Conservation (phyloP, 35 echinoderm and acorn worm genomes). For the Ophioderma brevispina region DNA sequence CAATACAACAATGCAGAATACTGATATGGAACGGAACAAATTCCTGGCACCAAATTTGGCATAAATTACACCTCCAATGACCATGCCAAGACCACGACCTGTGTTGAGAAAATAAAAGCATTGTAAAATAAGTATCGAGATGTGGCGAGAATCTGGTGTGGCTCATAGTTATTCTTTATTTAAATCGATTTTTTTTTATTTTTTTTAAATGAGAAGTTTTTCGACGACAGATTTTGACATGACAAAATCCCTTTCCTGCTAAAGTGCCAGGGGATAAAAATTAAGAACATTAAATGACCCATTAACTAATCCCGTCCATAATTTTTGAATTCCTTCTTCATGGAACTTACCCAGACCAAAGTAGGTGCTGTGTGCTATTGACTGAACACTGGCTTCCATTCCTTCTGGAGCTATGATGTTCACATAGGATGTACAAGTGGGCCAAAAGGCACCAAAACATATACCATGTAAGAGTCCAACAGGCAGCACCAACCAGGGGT, state of each 20-base stretch:
- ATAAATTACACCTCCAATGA: slow-evolving; percentile 26
- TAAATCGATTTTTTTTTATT: too few relatives aligned
- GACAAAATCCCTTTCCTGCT: too few relatives aligned
- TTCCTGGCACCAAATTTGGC: slow-evolving; percentile 1
- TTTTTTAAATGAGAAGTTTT: too few relatives aligned
- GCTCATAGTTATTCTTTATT: too few relatives aligned
- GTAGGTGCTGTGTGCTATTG: slow-evolving; percentile 26
- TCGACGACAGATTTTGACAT: too few relatives aligned
- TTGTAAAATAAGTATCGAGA: too few relatives aligned
- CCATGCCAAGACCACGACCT: slow-evolving; percentile 25
- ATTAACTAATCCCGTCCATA: too few relatives aligned
- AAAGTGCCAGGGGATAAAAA: too few relatives aligned
- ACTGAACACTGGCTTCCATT: slow-evolving; percentile 65
- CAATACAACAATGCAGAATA: not conserved
- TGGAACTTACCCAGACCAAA: slow-evolving; percentile 73
- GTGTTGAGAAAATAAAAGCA: not conserved
- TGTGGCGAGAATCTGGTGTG: too few relatives aligned
- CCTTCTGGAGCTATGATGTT: slow-evolving; percentile 63
- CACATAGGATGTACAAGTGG: slow-evolving; percentile 42
- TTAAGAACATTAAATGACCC: too few relatives aligned
- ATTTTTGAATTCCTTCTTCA: too few relatives aligned
- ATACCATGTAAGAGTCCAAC: slow-evolving; percentile 66
- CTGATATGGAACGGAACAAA: not conserved
- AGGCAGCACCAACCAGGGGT: slow-evolving; percentile 53
- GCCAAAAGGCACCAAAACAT: slow-evolving; percentile 63